phyloP scores from a whole-genome alignment of 1,140 invertebrate species.

The Drosophila jambulina region DNA sequence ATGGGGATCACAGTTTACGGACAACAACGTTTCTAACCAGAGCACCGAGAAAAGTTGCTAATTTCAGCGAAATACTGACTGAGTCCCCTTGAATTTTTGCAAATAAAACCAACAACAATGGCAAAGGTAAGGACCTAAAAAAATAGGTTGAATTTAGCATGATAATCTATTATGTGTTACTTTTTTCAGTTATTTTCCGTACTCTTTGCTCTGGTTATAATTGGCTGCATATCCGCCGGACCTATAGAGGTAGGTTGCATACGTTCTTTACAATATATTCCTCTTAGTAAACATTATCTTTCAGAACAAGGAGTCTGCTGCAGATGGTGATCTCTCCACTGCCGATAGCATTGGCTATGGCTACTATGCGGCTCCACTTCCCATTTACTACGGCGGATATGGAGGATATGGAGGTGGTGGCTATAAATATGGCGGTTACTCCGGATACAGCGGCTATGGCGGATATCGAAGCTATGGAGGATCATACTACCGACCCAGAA shows the following conservation, averaged over 20 bases:
- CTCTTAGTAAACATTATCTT: neutral
- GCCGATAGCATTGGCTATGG: constrained; percentile 58
- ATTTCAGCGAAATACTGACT: constrained; percentile 35
- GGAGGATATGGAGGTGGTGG: constrained; percentile 48
- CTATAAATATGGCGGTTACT: constrained; percentile 58
- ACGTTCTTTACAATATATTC: neutral
- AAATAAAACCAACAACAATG: constrained; percentile 63
- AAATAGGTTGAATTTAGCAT: constrained; percentile 5
- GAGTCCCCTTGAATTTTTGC: constrained; percentile 47
- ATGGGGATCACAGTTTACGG: constrained; percentile 53
- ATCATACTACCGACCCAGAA: constrained; percentile 57
- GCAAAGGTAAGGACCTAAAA: constrained; percentile 47
- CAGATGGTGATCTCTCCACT: constrained; percentile 41
- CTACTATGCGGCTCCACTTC: constrained; percentile 51
- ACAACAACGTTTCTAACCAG: constrained; percentile 53
- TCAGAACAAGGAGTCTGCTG: constrained; percentile 3
- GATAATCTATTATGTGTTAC: constrained; percentile 5
- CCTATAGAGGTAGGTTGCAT: constrained; percentile 21
- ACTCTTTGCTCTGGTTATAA: constrained; percentile 14
- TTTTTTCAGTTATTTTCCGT: constrained; percentile 36
- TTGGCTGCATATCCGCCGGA: constrained; percentile 16
- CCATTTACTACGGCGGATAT: constrained; percentile 54
- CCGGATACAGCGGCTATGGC: constrained; percentile 21
- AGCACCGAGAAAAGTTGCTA: constrained; percentile 60
- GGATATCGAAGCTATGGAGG: constrained; percentile 54